Evolutionary conservation across 2,888 invertebrate species (phyloP).

Genomic region (Drosophila niveifrons): DNA sequence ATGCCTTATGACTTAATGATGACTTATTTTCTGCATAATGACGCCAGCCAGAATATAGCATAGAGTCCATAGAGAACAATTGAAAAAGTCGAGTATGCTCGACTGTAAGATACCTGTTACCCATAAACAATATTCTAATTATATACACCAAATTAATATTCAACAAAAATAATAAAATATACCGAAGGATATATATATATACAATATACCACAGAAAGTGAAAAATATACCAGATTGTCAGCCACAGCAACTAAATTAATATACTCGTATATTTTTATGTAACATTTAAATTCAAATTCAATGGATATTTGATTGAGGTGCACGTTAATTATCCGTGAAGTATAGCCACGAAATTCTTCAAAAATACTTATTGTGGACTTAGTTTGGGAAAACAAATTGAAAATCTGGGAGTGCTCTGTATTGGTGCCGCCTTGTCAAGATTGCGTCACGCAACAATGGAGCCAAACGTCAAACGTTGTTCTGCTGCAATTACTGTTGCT

Average conservation of each 20-base stretch:
- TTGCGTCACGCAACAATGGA: constrained; percentile 68
- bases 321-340: constrained; percentile 55
- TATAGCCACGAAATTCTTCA: constrained; percentile 38
- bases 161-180: too few species aligned
- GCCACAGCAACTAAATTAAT: too few species aligned
- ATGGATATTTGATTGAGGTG: neutral
- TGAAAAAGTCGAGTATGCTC: too few species aligned
- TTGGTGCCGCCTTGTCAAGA: constrained; percentile 59
- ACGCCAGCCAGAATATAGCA: constrained; percentile 45
- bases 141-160: too few species aligned
- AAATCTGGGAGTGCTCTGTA: constrained; percentile 34
- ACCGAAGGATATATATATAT: too few species aligned
- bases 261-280: too few species aligned
- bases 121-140: too few species aligned
- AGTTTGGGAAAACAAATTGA: constrained; percentile 29
- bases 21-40: constrained; percentile 67
- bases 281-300: neutral
- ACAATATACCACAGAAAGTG: too few species aligned
- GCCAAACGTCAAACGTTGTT: constrained; percentile 54
- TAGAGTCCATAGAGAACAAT: neutral
- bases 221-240: too few species aligned
- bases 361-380: constrained; percentile 41
- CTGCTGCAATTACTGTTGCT: constrained; percentile 3
- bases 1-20: too few species aligned
- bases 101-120: too few species aligned